phyloP scores from a whole-genome alignment of 2,888 invertebrate species.

The Proisotoma minuta region DNA sequence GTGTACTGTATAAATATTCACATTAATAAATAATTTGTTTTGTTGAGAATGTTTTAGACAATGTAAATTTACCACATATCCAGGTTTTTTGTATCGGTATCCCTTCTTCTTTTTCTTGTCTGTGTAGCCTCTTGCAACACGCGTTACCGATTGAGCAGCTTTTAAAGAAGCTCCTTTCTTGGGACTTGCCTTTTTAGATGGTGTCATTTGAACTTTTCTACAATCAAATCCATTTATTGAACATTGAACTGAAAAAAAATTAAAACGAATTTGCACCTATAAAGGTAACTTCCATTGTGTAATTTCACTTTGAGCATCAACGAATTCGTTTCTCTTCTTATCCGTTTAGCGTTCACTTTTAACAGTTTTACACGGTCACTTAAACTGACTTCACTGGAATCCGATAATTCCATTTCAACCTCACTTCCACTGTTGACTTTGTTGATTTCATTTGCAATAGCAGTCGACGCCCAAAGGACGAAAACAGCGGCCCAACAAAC shows the following conservation, averaged over 20 bases:
- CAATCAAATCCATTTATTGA: background rate
- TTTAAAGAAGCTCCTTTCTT: background rate
- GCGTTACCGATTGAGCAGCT: background rate
- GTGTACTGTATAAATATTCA: too few relatives aligned
- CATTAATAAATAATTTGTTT: too few relatives aligned
- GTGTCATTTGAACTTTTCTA: background rate
- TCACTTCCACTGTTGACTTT: too few relatives aligned
- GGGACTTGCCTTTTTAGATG: background rate
- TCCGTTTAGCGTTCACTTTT: background rate
- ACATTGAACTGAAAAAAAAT: background rate
- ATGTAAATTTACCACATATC: too few relatives aligned
- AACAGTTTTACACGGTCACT: background rate
- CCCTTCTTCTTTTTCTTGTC: conserved; percentile 4
- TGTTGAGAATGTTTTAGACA: too few relatives aligned
- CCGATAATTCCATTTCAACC: too few relatives aligned
- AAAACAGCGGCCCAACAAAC: conserved; percentile 31
- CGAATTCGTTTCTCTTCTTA: conserved; percentile 12
- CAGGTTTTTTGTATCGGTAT: conserved; percentile 12
- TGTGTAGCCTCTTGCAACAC: conserved; percentile 14
- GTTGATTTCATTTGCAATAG: too few relatives aligned
- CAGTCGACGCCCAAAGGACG: conserved; percentile 30
- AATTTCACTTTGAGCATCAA: conserved; percentile 30
- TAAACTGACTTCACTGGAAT: conserved; percentile 10
- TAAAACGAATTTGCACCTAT: conserved; percentile 22
- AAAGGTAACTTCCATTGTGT: conserved; percentile 35